Base-by-base conservation (phyloP, 2,888 invertebrate species). In the Nebria brevicollis region DNA sequence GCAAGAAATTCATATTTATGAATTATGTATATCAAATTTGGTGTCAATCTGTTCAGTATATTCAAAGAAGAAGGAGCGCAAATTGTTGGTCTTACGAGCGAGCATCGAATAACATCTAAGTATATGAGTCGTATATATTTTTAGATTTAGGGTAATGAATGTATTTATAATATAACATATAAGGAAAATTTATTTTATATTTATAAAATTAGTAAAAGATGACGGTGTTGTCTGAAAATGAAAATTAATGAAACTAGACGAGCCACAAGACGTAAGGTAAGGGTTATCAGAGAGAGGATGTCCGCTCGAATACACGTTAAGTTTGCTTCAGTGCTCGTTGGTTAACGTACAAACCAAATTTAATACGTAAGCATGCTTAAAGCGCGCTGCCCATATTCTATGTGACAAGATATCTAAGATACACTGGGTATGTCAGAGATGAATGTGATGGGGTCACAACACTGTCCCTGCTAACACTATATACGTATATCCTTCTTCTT, bases 341-440 rank as follows among this genome's bases (percentile, higher is more conserved):
- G 7, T 54, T 54, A 54, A 8, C 54, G 54, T 11, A 54, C 54
- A 54, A 54, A 54, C 54, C 54, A 54, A 54, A 54, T 54, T 54
- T 34, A 34, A 34, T 34, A 34, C 34, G 5, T 34, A 34, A 34
- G 54, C 54, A 54, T 13, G 54, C 54, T 8, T 54, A 54, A 2
- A 34, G 34, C 34, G 5, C 34, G 34, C 54, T 54, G 54, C 54
- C 54, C 54, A 54, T 34, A 34, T 34, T 34, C 34, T 34, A 34
- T 54, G 54, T 54, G 54, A 54, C 54, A 54, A 70, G 70, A 70
- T 70, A 70, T 70, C 79, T 79, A 68, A 74, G 79, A 66, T 68
- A 75, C 75, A 74, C 34, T 79, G 79, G 25, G 66, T 11, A 34
- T 79, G 79, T 79, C 79, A 79, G 79, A 79, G 79, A 79, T 68